A percentile compares a stretch with the other conserved stretches of the same genome.
These are phyloP conservation scores for Dendrocopos noguchii DNA, from an alignment of 2,113 vertebrate species.

Conservation along the genomic window DNA sequence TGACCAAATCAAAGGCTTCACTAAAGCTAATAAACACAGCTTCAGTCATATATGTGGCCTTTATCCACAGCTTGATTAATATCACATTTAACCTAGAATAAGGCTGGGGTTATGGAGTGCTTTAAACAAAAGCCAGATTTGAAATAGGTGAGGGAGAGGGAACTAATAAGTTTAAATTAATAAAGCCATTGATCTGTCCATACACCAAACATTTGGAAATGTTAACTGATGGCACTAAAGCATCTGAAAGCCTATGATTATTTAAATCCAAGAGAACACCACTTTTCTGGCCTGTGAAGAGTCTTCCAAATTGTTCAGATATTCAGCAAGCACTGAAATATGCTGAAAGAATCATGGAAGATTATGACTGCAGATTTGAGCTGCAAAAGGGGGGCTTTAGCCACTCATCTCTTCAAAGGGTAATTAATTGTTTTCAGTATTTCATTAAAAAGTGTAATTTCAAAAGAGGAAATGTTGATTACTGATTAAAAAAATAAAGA, in stretches of 20 bases:
- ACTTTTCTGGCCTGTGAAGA: neutral
- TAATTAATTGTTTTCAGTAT: constrained; percentile 40
- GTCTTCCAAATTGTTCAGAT: neutral
- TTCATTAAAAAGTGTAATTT: constrained; percentile 18
- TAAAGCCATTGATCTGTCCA: constrained; percentile 64
- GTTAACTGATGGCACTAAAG: constrained; percentile 46
- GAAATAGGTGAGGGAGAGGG: constrained; percentile 22
- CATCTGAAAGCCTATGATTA: constrained; percentile 14
- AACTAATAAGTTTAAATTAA: constrained; percentile 59
- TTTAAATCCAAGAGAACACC: constrained; percentile 50
- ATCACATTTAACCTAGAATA: constrained; percentile 72
- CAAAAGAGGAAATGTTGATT: constrained; percentile 11
- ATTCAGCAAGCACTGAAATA: neutral
- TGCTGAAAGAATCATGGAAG: constrained; percentile 39
- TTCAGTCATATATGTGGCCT: constrained; percentile 67
- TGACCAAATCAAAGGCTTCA: constrained; percentile 68
- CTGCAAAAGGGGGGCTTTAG: neutral
- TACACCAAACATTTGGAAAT: constrained; percentile 49
- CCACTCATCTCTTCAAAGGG: neutral
- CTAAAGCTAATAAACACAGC: constrained; percentile 72
- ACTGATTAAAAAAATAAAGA: neutral
- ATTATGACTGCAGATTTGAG: constrained; percentile 13
- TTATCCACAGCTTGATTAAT: constrained; percentile 75
- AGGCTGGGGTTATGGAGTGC: constrained; percentile 65
- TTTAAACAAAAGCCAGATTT: constrained; percentile 74